Base-by-base conservation (phyloP, 2,888 invertebrate species). In the Nematopogon swammerdamellus region DNA sequence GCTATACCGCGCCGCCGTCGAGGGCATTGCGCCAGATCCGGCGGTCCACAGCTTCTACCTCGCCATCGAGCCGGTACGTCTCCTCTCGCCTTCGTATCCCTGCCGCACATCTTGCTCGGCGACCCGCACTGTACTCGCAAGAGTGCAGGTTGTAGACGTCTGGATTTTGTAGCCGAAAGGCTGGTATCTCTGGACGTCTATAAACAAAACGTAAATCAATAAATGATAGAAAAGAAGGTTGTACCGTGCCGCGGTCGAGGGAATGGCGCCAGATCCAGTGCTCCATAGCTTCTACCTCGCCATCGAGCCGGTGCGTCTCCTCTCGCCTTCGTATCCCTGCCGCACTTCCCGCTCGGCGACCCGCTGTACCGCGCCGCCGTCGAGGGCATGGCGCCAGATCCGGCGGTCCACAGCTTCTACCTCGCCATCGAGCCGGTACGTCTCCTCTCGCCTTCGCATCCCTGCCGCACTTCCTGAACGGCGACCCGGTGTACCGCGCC, bases 311-410 rank as follows among this genome's bases (percentile, higher is more conserved):
- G 48, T 89, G 80, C 60, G 91, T 89, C 5, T 88, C 92, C 0
- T 95, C 95, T n/a, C 0, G 87, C 89, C 0, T 92, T 91, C 63
- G 83, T 92, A 56, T 91, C 93, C 1, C 83, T 91, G 57, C 95
- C 95, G 0, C 93, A 95, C 71, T 95, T 92, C 68, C 81, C 87
- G 61, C 82, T 87, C 58, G 94, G 84, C 0, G 93, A 92, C 70
- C 84, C 85, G 0, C 76, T 68, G 53, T 87, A 90, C 53, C 56
- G 75, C 11, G 72, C 86, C 14, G 73, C 75, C 45, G 83, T 94
- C 1, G 77, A 80, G 1, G 95, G 95, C 0, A 60, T 95, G 62
- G 58, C 69, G 1, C 91, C 95, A 0, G 80, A 86, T 16, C 80
- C 83, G 1, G 79, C 84, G 0, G 79, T 83, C 25, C 92, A 95